Base-by-base conservation (phyloP, 2,888 invertebrate genomes). In the Oscheius myriophilus region DNA sequence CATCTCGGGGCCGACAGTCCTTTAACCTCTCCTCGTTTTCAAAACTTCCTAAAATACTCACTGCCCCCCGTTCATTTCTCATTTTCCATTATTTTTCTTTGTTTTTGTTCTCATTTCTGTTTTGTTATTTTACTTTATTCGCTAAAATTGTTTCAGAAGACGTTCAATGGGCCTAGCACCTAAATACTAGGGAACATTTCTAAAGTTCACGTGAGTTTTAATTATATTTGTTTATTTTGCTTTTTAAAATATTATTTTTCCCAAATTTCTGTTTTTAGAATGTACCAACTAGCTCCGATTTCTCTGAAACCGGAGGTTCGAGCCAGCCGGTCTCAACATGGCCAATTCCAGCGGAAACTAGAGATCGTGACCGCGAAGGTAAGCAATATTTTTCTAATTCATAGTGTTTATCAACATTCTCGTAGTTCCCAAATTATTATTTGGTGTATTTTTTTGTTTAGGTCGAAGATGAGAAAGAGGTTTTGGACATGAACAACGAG, bases 391-490 rank as follows among this genome's bases (percentile, higher is more conserved):
- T 33, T 33, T 6, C 9, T 21, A 11, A 62, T 39, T 49, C 9
- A 52, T 21, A 12, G 11, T 58, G 12, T 21, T 43, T 63, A 21
- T 43, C 16, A 21, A 33, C 2, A 14, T 58, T 33, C 43, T 11
- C 49, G 23, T 49, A 25, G 14, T 14, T 4, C 33, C 4, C 16
- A 62, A 14, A 49, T 62, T 2, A 18, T 51, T n/a, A n/a, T n/a
- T n/a, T 11, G 12, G 33, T 11, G 51, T 11, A 3, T 26, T 9
- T 7, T 49, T 25, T 64, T 69, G 33, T 67, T 39, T 41, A 76
- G 76, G 52, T 76, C 11, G 46, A 66, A 2, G 21, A 39, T 9
- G 77, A 77, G 65, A 71, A 70, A 0, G 73, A 80, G 68, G 69
- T 80, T 0, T 69, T 80, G 41, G 76, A 75, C 43, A 67, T 72